Evolutionary conservation across 2,113 vertebrate species (phyloP), one percentile per base, ranked within the genome.

Genomic region (Cynopterus brachyotis): DNA sequence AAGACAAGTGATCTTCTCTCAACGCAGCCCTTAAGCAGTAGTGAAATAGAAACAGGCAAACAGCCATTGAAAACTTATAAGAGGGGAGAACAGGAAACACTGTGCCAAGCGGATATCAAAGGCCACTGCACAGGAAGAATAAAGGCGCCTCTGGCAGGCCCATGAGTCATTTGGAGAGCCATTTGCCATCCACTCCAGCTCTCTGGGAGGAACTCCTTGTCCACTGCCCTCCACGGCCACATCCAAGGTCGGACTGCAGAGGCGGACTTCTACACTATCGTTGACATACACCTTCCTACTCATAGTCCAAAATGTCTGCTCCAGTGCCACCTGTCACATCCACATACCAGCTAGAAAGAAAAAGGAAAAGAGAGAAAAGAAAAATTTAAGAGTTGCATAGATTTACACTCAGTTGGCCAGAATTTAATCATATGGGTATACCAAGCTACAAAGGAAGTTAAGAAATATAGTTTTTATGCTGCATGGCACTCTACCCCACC

Each of bases 31-130:
- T 3, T 47, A 35, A 83, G 67, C 35, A 37, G 15, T 24, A 62
- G 11, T 28, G 47, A 84, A 59, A 15, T n/a, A 45, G 17, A 62
- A 86, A n/a, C 2, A 30, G 42, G 32, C 20, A 90, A 70, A 42
- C 32, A 26, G 16, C 42, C 75, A 59, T 4, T 40, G 66, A 53
- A 85, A 47, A 35, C 11, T 50, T 30, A 0, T 50, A 35, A 24
- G 50, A 72, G 13, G 9, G 4, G 3, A 40, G 30, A 53, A 8
- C 0, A 26, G 78, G 50, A 79, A 45, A 28, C 35, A 20, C 4
- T 17, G 0, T 8, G 37, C 50, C 42, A 0, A 19, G 6, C 0
- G 1, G 22, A 45, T 28, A 22, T 30, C 22, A 16, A 24, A 32
- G 28, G 16, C 85, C 90, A 11, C 24, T 24, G 47, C 73, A 6